Evolutionary conservation across 1,140 invertebrate species (phyloP), one percentile per base, ranked within the genome.

Genomic region (Aphelinus certus): DNA sequence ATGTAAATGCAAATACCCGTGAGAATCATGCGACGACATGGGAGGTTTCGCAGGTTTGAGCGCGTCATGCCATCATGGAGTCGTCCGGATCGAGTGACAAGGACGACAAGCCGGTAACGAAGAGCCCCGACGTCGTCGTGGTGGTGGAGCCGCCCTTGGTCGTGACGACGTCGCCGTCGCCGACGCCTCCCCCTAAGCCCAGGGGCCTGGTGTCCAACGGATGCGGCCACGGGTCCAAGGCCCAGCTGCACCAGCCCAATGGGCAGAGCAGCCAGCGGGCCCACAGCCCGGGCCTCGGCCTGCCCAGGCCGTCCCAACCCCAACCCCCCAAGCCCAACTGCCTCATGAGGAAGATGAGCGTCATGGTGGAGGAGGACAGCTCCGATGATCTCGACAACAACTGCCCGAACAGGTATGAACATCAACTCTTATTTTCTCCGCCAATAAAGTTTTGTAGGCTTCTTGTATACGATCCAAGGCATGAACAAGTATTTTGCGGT

Each of bases 281-380:
- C 6, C 61, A 63, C 6, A 63, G 45, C 10, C 45, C 1, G 2
- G 42, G 10, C 7, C 5, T n/a, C 3, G 48, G 42, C n/a, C 1
- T 49, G 7, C 4, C 10, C 9, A 63, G 47, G 9, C 56, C 3
- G 5, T 2, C 10, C 1, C 2, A 2, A 1, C 57, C n/a, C 7
- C 48, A 3, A 6, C 3, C 56, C 0, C n/a, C 43, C n/a, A 46
- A 64, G 6, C 1, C 51, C 1, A 71, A 70, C 6, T 53, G 53
- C 3, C 68, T 66, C 42, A 7, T 62, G 58, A 55, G 75, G 9
- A 85, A 85, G 74, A 86, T 86, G 85, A 86, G 83, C 65, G 83
- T 81, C 7, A 86, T 85, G 85, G 79, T 78, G 7, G 85, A 86
- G 62, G 85, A 86, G 71, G 81, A 84, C 9, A 77, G 78, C 26